phyloP scores from a whole-genome alignment of 64 coral and sea anemone species.

The Hydrozoanthus tunicans region DNA sequence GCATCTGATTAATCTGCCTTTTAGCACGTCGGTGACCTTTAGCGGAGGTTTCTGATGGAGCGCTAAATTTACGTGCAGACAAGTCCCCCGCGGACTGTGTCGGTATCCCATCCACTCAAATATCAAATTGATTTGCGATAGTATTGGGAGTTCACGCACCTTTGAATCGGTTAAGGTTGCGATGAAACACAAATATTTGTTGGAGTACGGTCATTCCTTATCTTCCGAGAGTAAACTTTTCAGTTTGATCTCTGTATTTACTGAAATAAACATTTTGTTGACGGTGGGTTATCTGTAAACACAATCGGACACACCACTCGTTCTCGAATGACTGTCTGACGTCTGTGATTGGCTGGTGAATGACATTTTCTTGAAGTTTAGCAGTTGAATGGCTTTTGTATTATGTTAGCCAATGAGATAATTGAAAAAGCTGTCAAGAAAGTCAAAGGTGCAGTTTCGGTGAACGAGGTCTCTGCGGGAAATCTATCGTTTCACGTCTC shows the following conservation, averaged over 20 bases:
- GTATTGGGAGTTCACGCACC: background rate
- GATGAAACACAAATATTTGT: slow-evolving; percentile 29
- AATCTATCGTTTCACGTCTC: slow-evolving; percentile 56
- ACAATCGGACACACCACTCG: slow-evolving; percentile 48
- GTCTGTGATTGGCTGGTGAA: slow-evolving; percentile 16
- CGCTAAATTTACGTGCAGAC: slow-evolving; percentile 32
- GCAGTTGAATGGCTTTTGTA: slow-evolving; percentile 58
- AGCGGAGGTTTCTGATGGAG: slow-evolving; percentile 2
- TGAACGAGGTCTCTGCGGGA: slow-evolving; percentile 49
- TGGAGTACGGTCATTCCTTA: slow-evolving; percentile 46
- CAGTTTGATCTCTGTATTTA: background rate
- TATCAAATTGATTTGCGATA: slow-evolving; percentile 32
- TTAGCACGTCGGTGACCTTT: slow-evolving; percentile 47
- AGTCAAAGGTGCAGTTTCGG: slow-evolving; percentile 60
- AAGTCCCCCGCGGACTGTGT: slow-evolving; percentile 12
- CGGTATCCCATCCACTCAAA: background rate
- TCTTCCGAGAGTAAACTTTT: slow-evolving; percentile 58
- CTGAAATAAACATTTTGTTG: slow-evolving; percentile 59
- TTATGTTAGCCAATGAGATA: slow-evolving; percentile 59
- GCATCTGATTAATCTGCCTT: slow-evolving; percentile 9
- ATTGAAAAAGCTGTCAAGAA: slow-evolving; percentile 68
- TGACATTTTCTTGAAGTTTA: slow-evolving; percentile 38
- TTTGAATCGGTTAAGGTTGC: background rate
- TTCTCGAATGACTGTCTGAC: slow-evolving; percentile 37
- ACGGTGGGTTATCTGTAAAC: slow-evolving; percentile 43